Conservation (phyloP, 2,888 invertebrate species). For the Eupithecia subfuscata region DNA sequence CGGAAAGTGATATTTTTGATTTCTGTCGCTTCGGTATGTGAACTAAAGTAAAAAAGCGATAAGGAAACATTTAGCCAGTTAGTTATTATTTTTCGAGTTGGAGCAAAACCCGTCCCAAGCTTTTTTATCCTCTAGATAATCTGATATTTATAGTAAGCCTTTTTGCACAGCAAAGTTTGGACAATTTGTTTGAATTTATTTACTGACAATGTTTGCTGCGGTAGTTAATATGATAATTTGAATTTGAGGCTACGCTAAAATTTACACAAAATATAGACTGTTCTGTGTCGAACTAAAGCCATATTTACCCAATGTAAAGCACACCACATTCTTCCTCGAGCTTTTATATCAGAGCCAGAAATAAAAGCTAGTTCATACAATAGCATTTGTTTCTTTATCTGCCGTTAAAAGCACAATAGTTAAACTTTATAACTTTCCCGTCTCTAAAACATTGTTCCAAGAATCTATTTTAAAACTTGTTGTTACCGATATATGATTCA, state of each 20-base stretch:
- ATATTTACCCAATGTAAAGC: neutral
- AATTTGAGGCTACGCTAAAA: neutral
- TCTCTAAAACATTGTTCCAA: conserved; percentile 14
- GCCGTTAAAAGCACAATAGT: conserved; percentile 11
- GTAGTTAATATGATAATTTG: neutral
- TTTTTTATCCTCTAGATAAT: no score
- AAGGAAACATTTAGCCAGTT: no score
- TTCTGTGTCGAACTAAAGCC: neutral
- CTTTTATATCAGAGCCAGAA: neutral
- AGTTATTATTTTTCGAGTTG: no score
- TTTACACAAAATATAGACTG: neutral
- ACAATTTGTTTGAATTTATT: no score
- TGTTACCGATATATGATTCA: conserved; percentile 23
- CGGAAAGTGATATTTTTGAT: no score
- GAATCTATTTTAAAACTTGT: conserved; percentile 28
- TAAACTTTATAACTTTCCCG: conserved; percentile 25
- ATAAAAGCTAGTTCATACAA: neutral
- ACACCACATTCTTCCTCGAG: neutral
- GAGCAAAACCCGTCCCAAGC: no score
- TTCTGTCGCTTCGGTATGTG: no score
- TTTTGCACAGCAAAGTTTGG: no score
- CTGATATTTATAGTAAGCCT: no score
- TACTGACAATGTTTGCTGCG: no score
- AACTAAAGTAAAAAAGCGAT: no score
- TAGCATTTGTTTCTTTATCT: conserved; percentile 2